These are phyloP conservation scores for Pelochelys cantorii DNA, from an alignment of 2,797 vertebrate genomes.

Conservation along the genomic window DNA sequence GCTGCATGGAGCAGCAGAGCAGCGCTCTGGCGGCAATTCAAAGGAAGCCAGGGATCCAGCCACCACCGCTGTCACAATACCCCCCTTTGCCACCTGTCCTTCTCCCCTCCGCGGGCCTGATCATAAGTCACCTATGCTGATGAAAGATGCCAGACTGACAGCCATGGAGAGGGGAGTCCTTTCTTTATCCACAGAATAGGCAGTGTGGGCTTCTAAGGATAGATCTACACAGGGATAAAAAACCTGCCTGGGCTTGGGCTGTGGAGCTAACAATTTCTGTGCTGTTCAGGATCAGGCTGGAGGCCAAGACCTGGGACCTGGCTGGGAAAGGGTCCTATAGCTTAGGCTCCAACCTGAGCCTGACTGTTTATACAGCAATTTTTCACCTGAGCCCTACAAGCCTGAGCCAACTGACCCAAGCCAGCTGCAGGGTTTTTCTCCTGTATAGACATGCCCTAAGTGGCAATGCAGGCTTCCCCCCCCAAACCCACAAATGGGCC, in stretches of 20 bases:
- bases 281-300: not conserved
- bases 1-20: too few species aligned
- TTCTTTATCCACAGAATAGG: conserved; percentile 4
- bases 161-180: conserved; percentile 34
- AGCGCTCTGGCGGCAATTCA: too few species aligned
- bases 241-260: not conserved
- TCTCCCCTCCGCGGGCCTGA: too few species aligned
- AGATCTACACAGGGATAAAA: not conserved
- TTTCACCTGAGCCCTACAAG: not conserved
- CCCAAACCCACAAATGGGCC: not conserved
- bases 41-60: too few species aligned
- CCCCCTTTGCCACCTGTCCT: too few species aligned
- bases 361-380: not conserved
- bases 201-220: not conserved
- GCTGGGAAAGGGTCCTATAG: not conserved
- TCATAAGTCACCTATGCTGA: not conserved
- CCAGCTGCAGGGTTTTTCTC: not conserved
- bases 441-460: not conserved
- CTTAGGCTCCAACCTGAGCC: not conserved
- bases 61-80: too few species aligned
- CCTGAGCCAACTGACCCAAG: not conserved
- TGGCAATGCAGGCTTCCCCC: not conserved
- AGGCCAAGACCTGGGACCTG: not conserved
- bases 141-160: conserved; percentile 34
- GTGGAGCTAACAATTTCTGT: not conserved